Percentiles rank a stretch among this genome's conserved stretches.
These are phyloP conservation scores for Pardosa pseudoannulata DNA, from an alignment of 2,888 invertebrate genomes.

Conservation along the genomic window DNA sequence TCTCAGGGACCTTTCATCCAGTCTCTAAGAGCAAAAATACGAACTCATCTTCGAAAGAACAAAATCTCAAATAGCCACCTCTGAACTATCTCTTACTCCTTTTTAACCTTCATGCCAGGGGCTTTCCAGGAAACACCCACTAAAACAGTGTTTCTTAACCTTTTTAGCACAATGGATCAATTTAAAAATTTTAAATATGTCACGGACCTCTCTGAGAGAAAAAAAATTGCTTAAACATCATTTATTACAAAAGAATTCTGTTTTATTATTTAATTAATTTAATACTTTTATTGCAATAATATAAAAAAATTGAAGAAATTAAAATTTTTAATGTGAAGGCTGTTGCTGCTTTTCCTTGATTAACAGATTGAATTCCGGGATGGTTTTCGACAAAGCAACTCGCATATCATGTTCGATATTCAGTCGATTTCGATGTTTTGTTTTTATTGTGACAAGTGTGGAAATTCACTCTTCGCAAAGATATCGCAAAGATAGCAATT, in stretches of 20 bases:
- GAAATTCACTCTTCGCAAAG: slow-evolving; percentile 47
- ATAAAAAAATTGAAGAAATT: slow-evolving; percentile 47
- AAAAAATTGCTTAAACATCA: slow-evolving; percentile 33
- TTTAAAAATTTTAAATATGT: no score
- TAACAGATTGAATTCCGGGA: slow-evolving; percentile 48
- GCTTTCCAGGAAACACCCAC: no score
- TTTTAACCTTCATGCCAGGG: no score
- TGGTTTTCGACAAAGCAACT: slow-evolving; percentile 50
- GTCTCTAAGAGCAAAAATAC: no score
- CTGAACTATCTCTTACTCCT: no score
- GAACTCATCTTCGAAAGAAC: no score
- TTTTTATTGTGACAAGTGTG: slow-evolving; percentile 20
- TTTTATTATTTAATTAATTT: slow-evolving; percentile 49
- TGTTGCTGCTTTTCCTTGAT: slow-evolving; percentile 52
- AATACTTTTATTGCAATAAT: slow-evolving; percentile 42
- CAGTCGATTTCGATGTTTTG: slow-evolving; percentile 36
- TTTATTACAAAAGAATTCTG: slow-evolving; percentile 27
- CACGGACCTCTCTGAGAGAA: no score
- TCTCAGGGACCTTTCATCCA: no score
- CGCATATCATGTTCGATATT: slow-evolving; percentile 42
- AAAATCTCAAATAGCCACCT: no score
- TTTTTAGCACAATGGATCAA: no score
- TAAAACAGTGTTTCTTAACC: no score
- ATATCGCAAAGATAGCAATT: no score
- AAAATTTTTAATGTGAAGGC: slow-evolving; percentile 47